Evolutionary conservation across 2,113 vertebrate genomes (phyloP), one percentile per base, ranked within the genome.

Genomic region (Gallinago undulata): DNA sequence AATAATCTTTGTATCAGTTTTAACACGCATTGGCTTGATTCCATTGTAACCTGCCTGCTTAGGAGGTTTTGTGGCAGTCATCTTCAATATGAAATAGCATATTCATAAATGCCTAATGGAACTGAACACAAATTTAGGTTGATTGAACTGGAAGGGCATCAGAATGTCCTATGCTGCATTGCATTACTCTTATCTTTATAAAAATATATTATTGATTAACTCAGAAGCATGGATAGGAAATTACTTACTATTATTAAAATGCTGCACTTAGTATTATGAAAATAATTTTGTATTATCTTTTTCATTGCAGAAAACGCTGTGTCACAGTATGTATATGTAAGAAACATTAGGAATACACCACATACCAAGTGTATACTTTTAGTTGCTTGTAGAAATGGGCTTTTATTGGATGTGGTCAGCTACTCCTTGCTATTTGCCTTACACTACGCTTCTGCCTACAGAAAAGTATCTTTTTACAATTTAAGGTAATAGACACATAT

Each of bases 61-160:
- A 75, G 90, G 83, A 86, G 69, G 33, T 80, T 96, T 93, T 88
- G 83, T 87, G 84, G 55, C 62, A 84, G 28, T 94, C 81, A 62
- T 51, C 39, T 57, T 84, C 60, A 43, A 6, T n/a, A 66, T 37
- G 33, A 85, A 91, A 73, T 73, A 60, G 0, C 22, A 27, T 48
- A 62, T 79, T 92, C 67, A 74, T 76, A 79, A 94, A 82, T 27
- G 55, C 21, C 50, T 73, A 45, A 39, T 78, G 63, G 41, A 93
- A 63, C 70, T 80, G 84, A 78, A 63, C 80, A 70, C 15, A 43
- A 85, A 85, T 62, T 57, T 59, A 19, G 24, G 28, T 31, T 79
- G 56, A 57, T 55, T 76, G 59, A 91, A 37, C 24, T 94, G 57
- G 67, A 89, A 73, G 50, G 85, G 27, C 48, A 69, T 79, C 57